These are phyloP conservation scores for Catalaphyllia jardinei DNA, from an alignment of 64 coral and sea anemone genomes.

Conservation along the genomic window DNA sequence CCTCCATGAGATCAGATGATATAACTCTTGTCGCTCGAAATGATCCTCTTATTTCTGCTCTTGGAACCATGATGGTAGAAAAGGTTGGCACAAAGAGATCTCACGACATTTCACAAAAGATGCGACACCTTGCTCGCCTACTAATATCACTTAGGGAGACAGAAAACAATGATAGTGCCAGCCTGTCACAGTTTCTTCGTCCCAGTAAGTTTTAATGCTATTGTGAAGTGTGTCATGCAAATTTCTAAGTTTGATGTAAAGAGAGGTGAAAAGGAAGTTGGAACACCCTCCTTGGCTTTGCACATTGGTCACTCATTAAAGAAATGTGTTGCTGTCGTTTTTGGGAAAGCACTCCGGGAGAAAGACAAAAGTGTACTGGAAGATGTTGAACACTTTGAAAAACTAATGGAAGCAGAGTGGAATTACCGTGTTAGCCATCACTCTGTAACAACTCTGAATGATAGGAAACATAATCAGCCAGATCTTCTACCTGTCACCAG, in stretches of 20 bases:
- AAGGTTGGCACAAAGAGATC: no score
- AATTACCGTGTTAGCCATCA: slow-evolving; percentile 6
- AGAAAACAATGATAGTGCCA: no score
- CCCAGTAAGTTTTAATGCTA: slow-evolving; percentile 8
- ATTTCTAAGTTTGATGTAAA: slow-evolving; percentile 1
- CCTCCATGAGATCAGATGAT: no score
- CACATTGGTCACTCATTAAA: slow-evolving; percentile 44
- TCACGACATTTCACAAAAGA: no score
- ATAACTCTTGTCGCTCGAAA: no score
- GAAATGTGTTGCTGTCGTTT: slow-evolving; percentile 39
- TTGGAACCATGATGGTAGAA: no score
- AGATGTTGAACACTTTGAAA: neutral
- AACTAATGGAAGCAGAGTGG: slow-evolving; percentile 54
- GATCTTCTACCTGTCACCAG: slow-evolving; percentile 25
- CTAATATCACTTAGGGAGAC: no score
- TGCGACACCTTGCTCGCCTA: no score
- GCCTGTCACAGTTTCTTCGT: neutral
- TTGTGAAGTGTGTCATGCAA: slow-evolving; percentile 9
- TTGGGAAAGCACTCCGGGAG: slow-evolving; percentile 30
- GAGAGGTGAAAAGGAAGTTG: neutral
- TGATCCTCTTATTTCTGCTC: no score
- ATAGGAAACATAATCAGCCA: slow-evolving; percentile 26
- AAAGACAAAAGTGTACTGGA: slow-evolving; percentile 9
- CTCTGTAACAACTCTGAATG: neutral
- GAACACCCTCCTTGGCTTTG: slow-evolving; percentile 35